phyloP scores from a whole-genome alignment of 2,113 vertebrate genomes.

The Notiomystis cincta region DNA sequence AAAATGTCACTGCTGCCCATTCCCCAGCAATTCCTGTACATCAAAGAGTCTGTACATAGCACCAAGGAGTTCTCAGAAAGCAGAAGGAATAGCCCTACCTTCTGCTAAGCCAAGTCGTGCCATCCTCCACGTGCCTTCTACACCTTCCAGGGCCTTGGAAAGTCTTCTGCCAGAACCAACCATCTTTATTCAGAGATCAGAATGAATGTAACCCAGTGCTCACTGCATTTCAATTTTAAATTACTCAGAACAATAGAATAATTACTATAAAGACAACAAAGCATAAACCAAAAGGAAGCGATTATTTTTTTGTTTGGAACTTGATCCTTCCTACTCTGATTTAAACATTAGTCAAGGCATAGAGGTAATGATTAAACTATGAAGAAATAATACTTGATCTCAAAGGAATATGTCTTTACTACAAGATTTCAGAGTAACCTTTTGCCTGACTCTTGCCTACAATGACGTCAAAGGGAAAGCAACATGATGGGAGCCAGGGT shows the following conservation, averaged over 20 bases:
- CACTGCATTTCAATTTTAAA: not conserved
- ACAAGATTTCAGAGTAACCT: not conserved
- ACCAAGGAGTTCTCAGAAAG: not conserved
- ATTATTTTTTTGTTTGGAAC: not conserved
- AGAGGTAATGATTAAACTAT: not conserved
- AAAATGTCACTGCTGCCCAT: constrained; percentile 1
- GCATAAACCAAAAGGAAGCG: not conserved
- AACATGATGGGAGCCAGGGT: not conserved
- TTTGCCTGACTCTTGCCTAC: not conserved
- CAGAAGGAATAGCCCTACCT: not conserved
- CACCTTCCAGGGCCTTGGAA: not conserved
- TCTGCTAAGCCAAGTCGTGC: not conserved
- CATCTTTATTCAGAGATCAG: not conserved
- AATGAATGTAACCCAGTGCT: not conserved
- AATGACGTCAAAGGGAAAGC: not conserved
- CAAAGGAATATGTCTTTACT: not conserved
- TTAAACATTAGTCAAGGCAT: not conserved
- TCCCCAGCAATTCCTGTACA: not conserved
- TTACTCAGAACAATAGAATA: not conserved
- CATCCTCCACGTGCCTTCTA: not conserved
- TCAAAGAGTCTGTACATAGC: not conserved
- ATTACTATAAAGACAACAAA: not conserved
- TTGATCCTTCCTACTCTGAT: not conserved
- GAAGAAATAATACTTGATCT: not conserved
- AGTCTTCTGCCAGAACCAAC: not conserved